A percentile compares a stretch with the other conserved stretches of the same genome.
Conservation (phyloP, 2,888 invertebrate species). For the Bruchidius siliquastri region DNA sequence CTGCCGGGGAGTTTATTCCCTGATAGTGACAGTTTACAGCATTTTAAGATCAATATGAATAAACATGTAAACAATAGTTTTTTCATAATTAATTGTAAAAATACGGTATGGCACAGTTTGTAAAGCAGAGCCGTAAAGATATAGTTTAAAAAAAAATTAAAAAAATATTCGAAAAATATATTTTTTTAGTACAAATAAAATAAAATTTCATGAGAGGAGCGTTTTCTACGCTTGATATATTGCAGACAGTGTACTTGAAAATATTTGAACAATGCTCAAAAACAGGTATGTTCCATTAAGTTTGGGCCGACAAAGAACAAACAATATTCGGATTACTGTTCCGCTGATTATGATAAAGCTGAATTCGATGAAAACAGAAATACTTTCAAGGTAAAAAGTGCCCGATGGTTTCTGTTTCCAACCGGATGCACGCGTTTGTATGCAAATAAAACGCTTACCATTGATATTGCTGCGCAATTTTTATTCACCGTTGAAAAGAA, state of each 20-base stretch:
- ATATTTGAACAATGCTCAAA: background rate
- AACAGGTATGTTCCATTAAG: background rate
- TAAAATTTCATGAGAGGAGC: too few species aligned
- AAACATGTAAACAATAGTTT: too few species aligned
- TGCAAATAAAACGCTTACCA: background rate
- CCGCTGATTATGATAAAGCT: background rate
- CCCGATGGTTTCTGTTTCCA: background rate
- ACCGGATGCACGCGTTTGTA: background rate
- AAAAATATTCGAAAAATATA: too few species aligned
- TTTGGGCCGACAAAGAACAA: background rate
- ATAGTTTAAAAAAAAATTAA: too few species aligned
- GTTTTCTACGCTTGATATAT: too few species aligned
- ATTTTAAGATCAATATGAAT: too few species aligned
- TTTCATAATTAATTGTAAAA: too few species aligned
- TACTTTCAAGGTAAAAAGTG: background rate
- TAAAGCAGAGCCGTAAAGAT: too few species aligned
- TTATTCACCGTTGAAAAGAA: background rate
- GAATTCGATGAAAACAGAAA: background rate
- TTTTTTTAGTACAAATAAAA: too few species aligned
- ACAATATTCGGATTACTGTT: background rate
- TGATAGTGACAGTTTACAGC: too few species aligned
- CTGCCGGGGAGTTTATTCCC: too few species aligned
- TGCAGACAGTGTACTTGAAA: background rate
- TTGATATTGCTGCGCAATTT: background rate
- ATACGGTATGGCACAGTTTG: too few species aligned